A percentile compares a stretch with the other conserved stretches of the same genome.
Conservation (phyloP, 2,797 vertebrate genomes). For the Cyprinodon diabolis region DNA sequence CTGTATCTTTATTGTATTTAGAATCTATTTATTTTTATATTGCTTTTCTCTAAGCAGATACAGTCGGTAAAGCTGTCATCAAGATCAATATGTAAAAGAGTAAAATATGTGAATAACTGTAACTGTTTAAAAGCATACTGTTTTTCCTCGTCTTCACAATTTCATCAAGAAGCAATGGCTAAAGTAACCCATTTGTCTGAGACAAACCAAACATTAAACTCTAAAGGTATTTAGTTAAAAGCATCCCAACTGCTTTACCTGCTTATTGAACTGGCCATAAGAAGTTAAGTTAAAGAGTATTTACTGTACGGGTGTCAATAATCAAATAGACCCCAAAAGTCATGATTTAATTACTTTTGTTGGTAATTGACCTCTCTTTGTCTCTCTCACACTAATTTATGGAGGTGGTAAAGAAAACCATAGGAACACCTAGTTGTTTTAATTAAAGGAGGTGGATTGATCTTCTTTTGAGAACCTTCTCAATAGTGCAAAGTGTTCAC, state of each 20-base stretch:
- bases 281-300: conserved; percentile 58
- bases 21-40: not conserved
- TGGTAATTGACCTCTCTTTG: conserved; percentile 47
- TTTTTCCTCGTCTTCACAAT: not conserved
- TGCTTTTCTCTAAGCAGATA: no score
- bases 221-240: conserved; percentile 47
- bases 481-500: not conserved
- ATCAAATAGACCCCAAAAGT: conserved; percentile 63
- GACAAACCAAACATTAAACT: not conserved
- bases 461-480: conserved; percentile 31
- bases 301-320: conserved; percentile 59
- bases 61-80: no score
- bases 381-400: conserved; percentile 42
- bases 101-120: no score
- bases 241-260: conserved; percentile 26
- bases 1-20: not conserved
- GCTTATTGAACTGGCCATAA: conserved; percentile 57
- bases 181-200: not conserved
- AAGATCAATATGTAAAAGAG: no score
- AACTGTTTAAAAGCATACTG: not conserved
- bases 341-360: conserved; percentile 70
- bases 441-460: conserved; percentile 29
- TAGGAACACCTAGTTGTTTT: conserved; percentile 22
- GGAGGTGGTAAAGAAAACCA: conserved; percentile 49
- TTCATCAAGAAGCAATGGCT: not conserved